Evolutionary conservation across 2,797 vertebrate species (phyloP).

Genomic region (Rhynchotus rufescens): DNA sequence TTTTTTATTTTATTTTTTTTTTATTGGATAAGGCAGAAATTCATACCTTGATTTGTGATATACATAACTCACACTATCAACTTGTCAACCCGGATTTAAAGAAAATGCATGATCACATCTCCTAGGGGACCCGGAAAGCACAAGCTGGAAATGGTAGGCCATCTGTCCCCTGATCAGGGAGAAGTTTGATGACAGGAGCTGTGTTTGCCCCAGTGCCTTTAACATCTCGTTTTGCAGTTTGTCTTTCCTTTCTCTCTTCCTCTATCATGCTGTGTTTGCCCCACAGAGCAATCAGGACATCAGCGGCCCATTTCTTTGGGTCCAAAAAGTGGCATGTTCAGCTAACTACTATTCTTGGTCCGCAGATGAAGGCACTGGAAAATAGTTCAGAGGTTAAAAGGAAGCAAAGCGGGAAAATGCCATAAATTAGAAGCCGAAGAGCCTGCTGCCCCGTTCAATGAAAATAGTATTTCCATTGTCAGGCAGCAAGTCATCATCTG

Average conservation of each 20-base stretch:
- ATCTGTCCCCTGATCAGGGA: conserved; percentile 28
- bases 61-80: neutral
- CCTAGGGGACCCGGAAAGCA: conserved; percentile 14
- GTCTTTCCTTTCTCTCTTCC: conserved; percentile 8
- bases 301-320: neutral
- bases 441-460: neutral
- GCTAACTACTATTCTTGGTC: neutral
- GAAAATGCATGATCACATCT: conserved; percentile 23
- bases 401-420: neutral
- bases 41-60: neutral
- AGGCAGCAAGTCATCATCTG: neutral
- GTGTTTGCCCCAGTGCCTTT: conserved; percentile 17
- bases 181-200: conserved; percentile 11
- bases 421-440: neutral
- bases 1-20: conserved; percentile 10
- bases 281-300: neutral
- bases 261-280: neutral
- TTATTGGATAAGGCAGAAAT: neutral
- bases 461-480: neutral
- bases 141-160: neutral
- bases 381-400: neutral
- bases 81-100: conserved; percentile 25
- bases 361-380: neutral
- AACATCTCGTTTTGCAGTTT: neutral
- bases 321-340: neutral